Percentiles rank a stretch among this genome's conserved stretches.
phyloP scores from a whole-genome alignment of 1,140 invertebrate species.

The Drosophila arizonae region DNA sequence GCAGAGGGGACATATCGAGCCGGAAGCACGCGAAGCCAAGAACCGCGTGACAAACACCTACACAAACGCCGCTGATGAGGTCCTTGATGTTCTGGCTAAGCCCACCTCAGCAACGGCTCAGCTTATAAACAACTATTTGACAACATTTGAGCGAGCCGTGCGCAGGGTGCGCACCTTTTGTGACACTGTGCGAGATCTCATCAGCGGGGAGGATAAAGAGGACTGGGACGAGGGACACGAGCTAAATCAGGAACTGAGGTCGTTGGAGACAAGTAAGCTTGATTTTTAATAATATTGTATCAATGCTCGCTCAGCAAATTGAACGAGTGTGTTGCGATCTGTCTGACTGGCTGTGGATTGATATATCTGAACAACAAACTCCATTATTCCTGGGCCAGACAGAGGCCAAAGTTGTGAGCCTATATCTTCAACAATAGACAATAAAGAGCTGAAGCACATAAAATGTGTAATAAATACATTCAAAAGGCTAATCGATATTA shows the following conservation, averaged over 20 bases:
- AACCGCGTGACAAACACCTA: slow-evolving; percentile 9
- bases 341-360: no score
- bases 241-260: neutral
- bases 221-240: neutral
- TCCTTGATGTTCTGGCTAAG: slow-evolving; percentile 24
- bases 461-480: no score
- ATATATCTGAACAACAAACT: neutral
- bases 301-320: neutral
- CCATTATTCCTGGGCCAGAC: no score
- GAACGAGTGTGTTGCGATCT: no score
- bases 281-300: neutral
- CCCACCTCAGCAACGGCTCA: slow-evolving; percentile 12
- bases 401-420: no score
- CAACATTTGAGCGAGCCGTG: slow-evolving; percentile 49
- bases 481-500: no score
- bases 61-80: slow-evolving; percentile 41
- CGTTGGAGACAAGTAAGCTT: slow-evolving; percentile 37
- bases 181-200: slow-evolving; percentile 56
- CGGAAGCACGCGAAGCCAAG: slow-evolving; percentile 49
- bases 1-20: slow-evolving; percentile 22
- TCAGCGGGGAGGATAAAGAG: slow-evolving; percentile 30
- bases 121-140: slow-evolving; percentile 46
- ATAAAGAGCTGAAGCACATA: no score
- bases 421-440: no score
- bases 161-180: slow-evolving; percentile 63